phyloP scores from a whole-genome alignment of 2,113 vertebrate genomes.

The Laticauda colubrina region DNA sequence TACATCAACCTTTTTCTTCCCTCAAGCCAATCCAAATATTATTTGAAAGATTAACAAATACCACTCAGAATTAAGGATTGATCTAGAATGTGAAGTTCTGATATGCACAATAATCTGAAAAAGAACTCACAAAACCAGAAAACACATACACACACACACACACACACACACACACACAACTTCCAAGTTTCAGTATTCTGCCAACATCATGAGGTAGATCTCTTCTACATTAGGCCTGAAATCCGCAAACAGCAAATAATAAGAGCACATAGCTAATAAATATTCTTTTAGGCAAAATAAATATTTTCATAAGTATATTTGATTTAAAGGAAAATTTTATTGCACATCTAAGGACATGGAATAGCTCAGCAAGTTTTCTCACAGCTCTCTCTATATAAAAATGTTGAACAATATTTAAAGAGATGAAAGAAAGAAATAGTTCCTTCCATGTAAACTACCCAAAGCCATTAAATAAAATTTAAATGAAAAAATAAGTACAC shows the following conservation, averaged over 20 bases:
- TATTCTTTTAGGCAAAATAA: neutral
- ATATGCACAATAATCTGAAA: too few relatives aligned
- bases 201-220: neutral
- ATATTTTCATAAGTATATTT: neutral
- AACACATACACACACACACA: neutral
- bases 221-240: neutral
- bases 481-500: neutral
- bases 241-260: neutral
- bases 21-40: neutral
- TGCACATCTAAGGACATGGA: neutral
- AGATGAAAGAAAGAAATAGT: too few relatives aligned
- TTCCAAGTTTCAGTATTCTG: neutral
- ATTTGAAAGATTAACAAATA: neutral
- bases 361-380: neutral
- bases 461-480: neutral
- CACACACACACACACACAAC: neutral
- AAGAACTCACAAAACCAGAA: neutral
- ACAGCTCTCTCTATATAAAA: neutral
- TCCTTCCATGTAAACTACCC: neutral
- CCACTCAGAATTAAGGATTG: neutral
- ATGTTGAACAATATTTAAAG: neutral
- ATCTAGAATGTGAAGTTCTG: neutral
- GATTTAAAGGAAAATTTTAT: neutral
- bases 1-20: neutral
- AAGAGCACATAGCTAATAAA: neutral